Conservation (phyloP, 2,113 vertebrate genomes). For the Oryzias curvinotus region DNA sequence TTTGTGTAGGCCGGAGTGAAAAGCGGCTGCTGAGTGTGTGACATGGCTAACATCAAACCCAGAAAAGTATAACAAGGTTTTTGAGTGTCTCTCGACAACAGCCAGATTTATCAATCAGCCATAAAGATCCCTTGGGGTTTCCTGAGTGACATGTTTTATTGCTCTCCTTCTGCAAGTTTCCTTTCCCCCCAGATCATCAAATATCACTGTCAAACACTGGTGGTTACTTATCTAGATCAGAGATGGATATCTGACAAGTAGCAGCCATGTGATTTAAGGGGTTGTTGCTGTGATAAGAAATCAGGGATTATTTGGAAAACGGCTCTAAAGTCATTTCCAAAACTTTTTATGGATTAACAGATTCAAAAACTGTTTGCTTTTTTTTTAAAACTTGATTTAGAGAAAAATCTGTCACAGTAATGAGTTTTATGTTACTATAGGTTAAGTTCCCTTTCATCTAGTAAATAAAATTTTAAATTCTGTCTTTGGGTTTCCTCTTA, state of each 20-base stretch:
- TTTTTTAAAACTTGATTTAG: constrained; percentile 17
- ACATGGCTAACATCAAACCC: constrained; percentile 29
- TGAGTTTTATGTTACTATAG: constrained; percentile 2
- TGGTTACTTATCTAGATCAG: neutral
- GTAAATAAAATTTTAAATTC: constrained; percentile 22
- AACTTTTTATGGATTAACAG: neutral
- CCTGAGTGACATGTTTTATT: constrained; percentile 61
- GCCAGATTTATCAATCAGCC: constrained; percentile 82
- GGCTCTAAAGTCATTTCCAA: neutral
- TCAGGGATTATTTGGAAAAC: neutral
- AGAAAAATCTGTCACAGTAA: constrained; percentile 1
- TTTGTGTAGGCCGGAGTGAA: neutral
- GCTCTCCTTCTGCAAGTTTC: constrained; percentile 8
- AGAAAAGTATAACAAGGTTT: constrained; percentile 19
- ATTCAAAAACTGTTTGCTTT: constrained; percentile 9
- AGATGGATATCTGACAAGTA: neutral
- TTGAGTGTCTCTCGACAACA: constrained; percentile 77
- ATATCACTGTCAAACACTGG: neutral
- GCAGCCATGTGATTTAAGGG: neutral
- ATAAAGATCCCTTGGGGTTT: constrained; percentile 77
- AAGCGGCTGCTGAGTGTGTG: neutral
- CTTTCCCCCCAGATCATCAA: neutral
- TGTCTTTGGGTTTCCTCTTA: constrained; percentile 30
- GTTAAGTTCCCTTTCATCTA: constrained; percentile 13
- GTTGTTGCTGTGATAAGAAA: constrained; percentile 9